Conservation (phyloP, 2,888 invertebrate genomes). For the Cosmia trapezina region DNA sequence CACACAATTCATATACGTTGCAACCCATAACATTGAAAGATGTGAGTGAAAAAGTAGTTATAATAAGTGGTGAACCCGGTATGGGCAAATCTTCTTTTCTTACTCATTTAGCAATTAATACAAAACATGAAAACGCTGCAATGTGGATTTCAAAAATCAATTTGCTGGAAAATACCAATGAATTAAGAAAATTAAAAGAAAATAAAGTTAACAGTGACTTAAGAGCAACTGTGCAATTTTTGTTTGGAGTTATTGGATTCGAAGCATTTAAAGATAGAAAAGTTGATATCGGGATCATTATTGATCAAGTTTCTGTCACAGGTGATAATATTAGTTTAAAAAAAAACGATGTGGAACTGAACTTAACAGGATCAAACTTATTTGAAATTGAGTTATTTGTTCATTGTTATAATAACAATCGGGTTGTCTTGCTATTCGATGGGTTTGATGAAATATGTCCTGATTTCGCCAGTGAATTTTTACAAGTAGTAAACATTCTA, state of each 20-base stretch:
- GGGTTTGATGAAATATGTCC: slow-evolving; percentile 66
- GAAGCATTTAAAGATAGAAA: not conserved
- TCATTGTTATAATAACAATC: slow-evolving; percentile 45
- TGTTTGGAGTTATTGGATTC: slow-evolving; percentile 21
- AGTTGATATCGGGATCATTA: not conserved
- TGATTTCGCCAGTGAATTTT: slow-evolving; percentile 46
- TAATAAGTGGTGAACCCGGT: slow-evolving; percentile 58
- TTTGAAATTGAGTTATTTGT: slow-evolving; percentile 47
- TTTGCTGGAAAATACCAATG: slow-evolving; percentile 35
- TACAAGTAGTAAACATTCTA: slow-evolving; percentile 44
- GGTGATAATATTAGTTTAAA: slow-evolving; percentile 9
- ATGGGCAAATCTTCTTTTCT: slow-evolving; percentile 64
- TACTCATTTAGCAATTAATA: slow-evolving; percentile 55
- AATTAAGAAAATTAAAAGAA: slow-evolving; percentile 29
- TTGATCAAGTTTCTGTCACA: not conserved
- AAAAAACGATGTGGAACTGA: not conserved
- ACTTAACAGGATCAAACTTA: slow-evolving; percentile 4
- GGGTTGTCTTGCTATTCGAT: slow-evolving; percentile 51
- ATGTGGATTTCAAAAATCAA: slow-evolving; percentile 61
- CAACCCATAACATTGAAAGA: slow-evolving; percentile 24
- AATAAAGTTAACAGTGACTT: slow-evolving; percentile 6
- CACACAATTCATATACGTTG: not conserved
- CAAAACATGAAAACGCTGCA: slow-evolving; percentile 42
- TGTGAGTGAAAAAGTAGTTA: slow-evolving; percentile 48
- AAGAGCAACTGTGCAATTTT: slow-evolving; percentile 18